phyloP scores from a whole-genome alignment of 2,888 invertebrate species.

The Drosophila ezoana region DNA sequence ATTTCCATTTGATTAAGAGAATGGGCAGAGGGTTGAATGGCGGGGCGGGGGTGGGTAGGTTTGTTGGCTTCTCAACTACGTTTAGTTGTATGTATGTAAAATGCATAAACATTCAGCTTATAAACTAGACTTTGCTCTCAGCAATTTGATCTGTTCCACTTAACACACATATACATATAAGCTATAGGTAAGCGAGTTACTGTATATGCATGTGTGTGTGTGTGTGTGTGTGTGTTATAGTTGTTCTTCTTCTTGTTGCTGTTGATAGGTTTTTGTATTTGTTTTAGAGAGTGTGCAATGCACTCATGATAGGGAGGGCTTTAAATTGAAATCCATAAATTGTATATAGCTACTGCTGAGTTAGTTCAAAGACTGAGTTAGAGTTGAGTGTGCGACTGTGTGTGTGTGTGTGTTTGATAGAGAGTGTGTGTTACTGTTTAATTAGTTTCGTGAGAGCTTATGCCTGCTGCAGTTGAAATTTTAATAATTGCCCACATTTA shows the following conservation, averaged over 20 bases:
- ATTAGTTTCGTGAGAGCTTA: conserved; percentile 34
- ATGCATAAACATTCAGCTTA: conserved; percentile 75
- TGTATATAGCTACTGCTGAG: conserved; percentile 59
- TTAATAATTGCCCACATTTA: conserved; percentile 27
- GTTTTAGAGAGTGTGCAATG: conserved; percentile 52
- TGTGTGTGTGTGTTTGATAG: conserved; percentile 7
- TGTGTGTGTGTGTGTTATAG: background rate
- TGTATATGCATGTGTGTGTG: conserved; percentile 10
- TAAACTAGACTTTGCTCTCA: conserved; percentile 64
- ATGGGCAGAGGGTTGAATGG: background rate
- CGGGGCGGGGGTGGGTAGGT: background rate
- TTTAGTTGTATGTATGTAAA: conserved; percentile 55
- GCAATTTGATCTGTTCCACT: conserved; percentile 47
- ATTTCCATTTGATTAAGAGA: conserved; percentile 23
- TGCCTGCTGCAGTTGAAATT: conserved; percentile 57
- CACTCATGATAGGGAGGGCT: conserved; percentile 71
- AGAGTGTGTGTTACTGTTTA: conserved; percentile 26
- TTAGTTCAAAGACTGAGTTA: conserved; percentile 45
- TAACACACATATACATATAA: conserved; percentile 10
- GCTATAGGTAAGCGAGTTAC: conserved; percentile 1
- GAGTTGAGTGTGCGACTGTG: conserved; percentile 2
- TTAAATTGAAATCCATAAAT: conserved; percentile 77
- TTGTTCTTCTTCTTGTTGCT: background rate
- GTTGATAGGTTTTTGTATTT: conserved; percentile 51
- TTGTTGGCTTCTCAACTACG: conserved; percentile 13